These are phyloP conservation scores for Charaxes varanes DNA, from an alignment of 1,140 invertebrate genomes.

Conservation along the genomic window DNA sequence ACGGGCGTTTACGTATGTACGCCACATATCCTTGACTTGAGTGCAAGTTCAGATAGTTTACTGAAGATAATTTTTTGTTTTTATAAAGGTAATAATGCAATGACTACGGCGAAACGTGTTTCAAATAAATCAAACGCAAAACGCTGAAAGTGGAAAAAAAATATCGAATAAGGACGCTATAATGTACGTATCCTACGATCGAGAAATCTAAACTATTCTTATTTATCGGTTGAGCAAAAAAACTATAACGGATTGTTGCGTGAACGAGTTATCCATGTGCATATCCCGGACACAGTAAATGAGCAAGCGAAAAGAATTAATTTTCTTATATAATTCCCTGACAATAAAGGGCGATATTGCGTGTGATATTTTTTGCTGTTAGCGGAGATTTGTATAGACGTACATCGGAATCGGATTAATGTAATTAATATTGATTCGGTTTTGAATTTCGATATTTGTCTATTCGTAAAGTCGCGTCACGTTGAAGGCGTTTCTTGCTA, in stretches of 20 bases:
- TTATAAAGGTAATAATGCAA: too few relatives aligned
- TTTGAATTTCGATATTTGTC: slow-evolving; percentile 14
- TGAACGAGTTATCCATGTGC: slow-evolving; percentile 58
- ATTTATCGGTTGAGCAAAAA: slow-evolving; percentile 37
- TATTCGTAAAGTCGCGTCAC: slow-evolving; percentile 8
- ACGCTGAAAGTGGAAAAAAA: too few relatives aligned
- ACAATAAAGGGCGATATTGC: slow-evolving; percentile 18
- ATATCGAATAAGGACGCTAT: background rate
- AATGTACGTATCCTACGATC: slow-evolving; percentile 18
- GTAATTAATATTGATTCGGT: slow-evolving; percentile 31
- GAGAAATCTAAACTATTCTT: slow-evolving; percentile 31
- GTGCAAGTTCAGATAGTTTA: too few relatives aligned
- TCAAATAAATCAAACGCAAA: too few relatives aligned
- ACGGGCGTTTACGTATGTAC: too few relatives aligned
- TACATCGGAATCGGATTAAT: slow-evolving; percentile 28
- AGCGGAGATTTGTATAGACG: background rate
- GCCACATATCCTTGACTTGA: too few relatives aligned
- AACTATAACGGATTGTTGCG: slow-evolving; percentile 48
- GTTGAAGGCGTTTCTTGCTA: too few relatives aligned
- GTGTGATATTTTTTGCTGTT: slow-evolving; percentile 6
- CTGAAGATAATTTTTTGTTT: too few relatives aligned
- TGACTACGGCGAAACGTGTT: too few relatives aligned
- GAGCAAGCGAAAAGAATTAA: slow-evolving; percentile 1
- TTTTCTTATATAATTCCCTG: slow-evolving; percentile 1
- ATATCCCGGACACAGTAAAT: slow-evolving; percentile 45